These are phyloP conservation scores for Halotydeus destructor DNA, from an alignment of 1,140 invertebrate species.

Conservation along the genomic window DNA sequence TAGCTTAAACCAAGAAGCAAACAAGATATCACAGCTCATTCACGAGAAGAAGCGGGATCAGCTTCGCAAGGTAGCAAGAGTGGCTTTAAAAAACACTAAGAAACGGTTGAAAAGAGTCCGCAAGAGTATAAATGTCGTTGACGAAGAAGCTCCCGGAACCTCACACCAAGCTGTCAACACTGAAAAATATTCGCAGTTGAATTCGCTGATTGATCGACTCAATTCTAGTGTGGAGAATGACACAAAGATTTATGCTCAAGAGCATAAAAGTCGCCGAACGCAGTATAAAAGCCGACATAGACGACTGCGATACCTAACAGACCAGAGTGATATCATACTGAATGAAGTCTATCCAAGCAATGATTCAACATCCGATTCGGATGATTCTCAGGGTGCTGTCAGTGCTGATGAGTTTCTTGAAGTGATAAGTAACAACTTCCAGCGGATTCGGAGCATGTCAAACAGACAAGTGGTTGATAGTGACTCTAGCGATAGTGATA, in stretches of 20 bases:
- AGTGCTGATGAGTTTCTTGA: too few relatives aligned
- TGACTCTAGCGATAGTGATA: too few relatives aligned
- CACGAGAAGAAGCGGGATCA: conserved; percentile 20
- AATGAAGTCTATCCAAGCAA: too few relatives aligned
- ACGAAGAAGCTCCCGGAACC: neutral
- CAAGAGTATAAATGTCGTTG: neutral
- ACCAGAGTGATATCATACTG: neutral
- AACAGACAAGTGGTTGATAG: too few relatives aligned
- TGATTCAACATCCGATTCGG: too few relatives aligned
- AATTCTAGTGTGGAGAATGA: neutral
- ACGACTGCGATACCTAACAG: neutral
- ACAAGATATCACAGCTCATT: conserved; percentile 22
- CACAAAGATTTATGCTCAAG: neutral
- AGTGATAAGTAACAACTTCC: too few relatives aligned
- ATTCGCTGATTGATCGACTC: neutral
- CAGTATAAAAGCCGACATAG: neutral
- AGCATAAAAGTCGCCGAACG: neutral
- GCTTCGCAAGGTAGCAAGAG: conserved; percentile 3
- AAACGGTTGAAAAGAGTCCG: conserved; percentile 3
- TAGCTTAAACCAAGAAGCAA: neutral
- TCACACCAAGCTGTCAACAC: neutral
- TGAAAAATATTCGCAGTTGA: neutral
- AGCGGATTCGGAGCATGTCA: too few relatives aligned
- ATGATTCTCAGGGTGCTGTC: too few relatives aligned
- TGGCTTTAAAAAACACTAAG: neutral